phyloP scores from a whole-genome alignment of 2,797 vertebrate species.

The Malurus splendens region DNA sequence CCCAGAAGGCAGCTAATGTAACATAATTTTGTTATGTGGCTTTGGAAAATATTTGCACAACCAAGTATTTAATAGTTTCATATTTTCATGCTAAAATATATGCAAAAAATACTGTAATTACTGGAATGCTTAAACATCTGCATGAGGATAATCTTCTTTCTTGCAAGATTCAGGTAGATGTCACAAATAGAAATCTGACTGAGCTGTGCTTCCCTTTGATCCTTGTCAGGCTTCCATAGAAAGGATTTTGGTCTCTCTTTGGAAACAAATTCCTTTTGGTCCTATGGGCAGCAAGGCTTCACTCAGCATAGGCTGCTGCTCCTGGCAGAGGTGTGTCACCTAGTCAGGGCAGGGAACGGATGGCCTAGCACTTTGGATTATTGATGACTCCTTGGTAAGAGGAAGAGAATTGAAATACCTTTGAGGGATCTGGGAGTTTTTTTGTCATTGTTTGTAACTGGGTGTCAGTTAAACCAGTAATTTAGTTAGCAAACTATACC shows the following conservation, averaged over 20 bases:
- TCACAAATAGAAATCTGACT: not conserved
- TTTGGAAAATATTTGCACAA: not conserved
- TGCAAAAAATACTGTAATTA: not conserved
- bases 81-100: not conserved
- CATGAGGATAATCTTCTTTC: not conserved
- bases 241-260: not conserved
- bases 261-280: not conserved
- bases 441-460: not conserved
- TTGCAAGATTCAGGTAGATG: not conserved
- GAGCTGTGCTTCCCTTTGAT: not conserved
- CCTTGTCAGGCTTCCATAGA: not conserved
- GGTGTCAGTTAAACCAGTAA: not conserved
- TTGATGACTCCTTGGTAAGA: not conserved
- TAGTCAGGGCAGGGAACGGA: not conserved
- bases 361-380: not conserved
- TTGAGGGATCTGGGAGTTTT: not conserved
- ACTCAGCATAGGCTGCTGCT: fast-evolving
- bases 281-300: not conserved
- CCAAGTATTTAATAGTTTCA: not conserved
- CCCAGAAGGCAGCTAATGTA: not conserved
- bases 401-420: not conserved
- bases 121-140: not conserved
- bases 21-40: not conserved
- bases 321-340: not conserved
- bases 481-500: not conserved